Evolutionary conservation across 2,888 invertebrate species (phyloP).

Genomic region (Lasioglossum morio): DNA sequence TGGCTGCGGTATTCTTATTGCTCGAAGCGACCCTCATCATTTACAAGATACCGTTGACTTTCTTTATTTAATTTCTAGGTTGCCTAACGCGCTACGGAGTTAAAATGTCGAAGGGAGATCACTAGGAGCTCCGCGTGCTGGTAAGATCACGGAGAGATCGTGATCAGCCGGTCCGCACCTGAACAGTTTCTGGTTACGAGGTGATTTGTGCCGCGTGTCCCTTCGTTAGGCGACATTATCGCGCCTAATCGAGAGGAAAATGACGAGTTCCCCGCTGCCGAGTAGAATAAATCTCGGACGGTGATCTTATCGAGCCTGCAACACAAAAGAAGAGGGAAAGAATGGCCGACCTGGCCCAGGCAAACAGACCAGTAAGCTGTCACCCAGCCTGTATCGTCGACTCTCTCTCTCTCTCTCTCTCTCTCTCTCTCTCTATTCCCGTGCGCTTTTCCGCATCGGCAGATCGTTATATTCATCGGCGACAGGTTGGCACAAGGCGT

Average conservation of each 20-base stretch:
- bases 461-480: constrained; percentile 41
- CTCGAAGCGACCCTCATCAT: neutral
- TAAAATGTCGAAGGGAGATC: neutral
- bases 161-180: neutral
- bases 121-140: neutral
- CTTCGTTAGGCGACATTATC: constrained; percentile 56
- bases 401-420: constrained; percentile 25
- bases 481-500: constrained; percentile 45
- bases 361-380: neutral
- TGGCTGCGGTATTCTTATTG: neutral
- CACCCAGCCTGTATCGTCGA: neutral
- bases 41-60: neutral
- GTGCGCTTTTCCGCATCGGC: constrained; percentile 24
- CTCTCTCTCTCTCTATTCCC: constrained; percentile 20
- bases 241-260: constrained; percentile 53
- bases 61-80: neutral
- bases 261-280: constrained; percentile 38
- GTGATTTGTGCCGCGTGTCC: constrained; percentile 41
- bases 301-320: constrained; percentile 26
- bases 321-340: neutral
- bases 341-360: neutral
- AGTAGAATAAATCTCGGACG: constrained; percentile 11
- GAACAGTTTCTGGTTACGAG: constrained; percentile 41
- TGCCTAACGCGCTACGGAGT: neutral
- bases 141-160: neutral